Evolutionary conservation across 2,888 invertebrate species (phyloP), one percentile per base, ranked within the genome.

Genomic region (Volucella zonaria): DNA sequence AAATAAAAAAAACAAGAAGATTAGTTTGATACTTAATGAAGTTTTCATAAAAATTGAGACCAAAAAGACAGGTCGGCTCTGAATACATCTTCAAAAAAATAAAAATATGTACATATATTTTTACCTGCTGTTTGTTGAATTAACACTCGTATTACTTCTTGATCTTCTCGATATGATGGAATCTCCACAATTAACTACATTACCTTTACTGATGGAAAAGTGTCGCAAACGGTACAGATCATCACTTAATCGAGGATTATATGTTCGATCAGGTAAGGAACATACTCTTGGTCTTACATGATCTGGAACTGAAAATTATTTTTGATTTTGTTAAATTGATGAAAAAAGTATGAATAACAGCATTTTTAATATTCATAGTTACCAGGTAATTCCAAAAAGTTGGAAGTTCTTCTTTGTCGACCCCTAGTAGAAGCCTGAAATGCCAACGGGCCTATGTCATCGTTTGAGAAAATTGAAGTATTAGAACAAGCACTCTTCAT

Each of bases 131-230:
- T 95, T 95, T 45, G 96, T 96, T 43, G 96, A 95, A 91, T 97
- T 96, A 89, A 97, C 96, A 77, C 97, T 97, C 3, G 97, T 97
- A 89, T 97, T 97, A 87, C 96, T 96, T 52, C 96, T 94, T 76
- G 97, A 97, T 51, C 97, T 93, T 9, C 97, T 93, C 87, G 96
- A 96, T 90, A 97, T 96, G 88, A 97, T 96, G 74, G 96, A 96
- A 92, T 97, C 97, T 0, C 97, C 97, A 87, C 97, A 96, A 92
- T 97, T 97, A 87, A 97, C 96, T 42, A 97, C 96, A 14, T 95
- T 95, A 0, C 97, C 97, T 91, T 97, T 97, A 89, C 96, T 96
- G 90, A 97, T 97, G 91, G 96, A 96, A 93, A 97, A 97, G 78
- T 95, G 96, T 1, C 97, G 92, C 80, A 97, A 93, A 42, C 97